Conservation (phyloP, 64 coral and sea anemone species). For the Pachyseris speciosa region DNA sequence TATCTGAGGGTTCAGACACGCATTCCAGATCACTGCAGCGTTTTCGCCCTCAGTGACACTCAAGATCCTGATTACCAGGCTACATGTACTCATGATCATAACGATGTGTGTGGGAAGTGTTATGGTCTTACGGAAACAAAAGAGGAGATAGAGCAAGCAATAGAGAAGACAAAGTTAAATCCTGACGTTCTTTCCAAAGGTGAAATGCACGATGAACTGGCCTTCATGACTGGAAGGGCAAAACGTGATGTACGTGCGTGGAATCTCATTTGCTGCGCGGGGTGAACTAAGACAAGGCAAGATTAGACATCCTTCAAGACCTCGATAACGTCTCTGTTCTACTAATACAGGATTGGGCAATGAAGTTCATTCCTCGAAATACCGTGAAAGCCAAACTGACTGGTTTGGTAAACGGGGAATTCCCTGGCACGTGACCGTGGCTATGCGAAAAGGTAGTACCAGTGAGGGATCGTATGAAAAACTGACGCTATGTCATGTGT, state of each 20-base stretch:
- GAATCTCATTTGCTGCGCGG: conserved; percentile 3
- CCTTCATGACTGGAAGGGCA: neutral
- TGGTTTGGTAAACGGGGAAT: conserved; percentile 40
- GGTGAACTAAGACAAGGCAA: neutral
- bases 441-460: neutral
- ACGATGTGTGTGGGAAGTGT: neutral
- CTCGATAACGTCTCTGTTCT: neutral
- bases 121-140: neutral
- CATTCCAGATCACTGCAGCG: conserved; percentile 13
- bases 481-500: neutral
- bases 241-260: neutral
- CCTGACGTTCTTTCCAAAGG: neutral
- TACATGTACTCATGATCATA: neutral
- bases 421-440: conserved; percentile 10
- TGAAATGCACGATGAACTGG: neutral
- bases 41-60: conserved; percentile 13
- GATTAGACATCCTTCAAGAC: conserved; percentile 11
- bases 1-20: neutral
- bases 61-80: neutral
- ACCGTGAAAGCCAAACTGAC: conserved; percentile 20
- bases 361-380: conserved; percentile 23
- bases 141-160: conserved; percentile 26
- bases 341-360: conserved; percentile 18
- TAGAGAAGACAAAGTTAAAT: neutral
- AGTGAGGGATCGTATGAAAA: neutral